These are phyloP conservation scores for Morphnarchus princeps DNA, from an alignment of 2,113 vertebrate genomes.

Conservation along the genomic window DNA sequence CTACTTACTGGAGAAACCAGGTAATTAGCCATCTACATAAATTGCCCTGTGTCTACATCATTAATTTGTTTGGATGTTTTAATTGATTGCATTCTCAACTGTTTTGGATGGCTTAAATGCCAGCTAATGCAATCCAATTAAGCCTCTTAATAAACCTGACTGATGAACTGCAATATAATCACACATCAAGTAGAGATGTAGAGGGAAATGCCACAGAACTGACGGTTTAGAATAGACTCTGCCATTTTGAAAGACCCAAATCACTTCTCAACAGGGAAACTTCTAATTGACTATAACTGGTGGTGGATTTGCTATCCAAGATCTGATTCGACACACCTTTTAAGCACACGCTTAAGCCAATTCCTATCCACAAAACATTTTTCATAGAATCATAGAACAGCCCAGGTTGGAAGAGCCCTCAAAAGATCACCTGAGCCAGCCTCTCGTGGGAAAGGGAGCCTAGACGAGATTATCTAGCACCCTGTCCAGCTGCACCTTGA, in stretches of 20 bases:
- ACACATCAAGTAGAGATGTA: not conserved
- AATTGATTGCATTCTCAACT: conserved; percentile 37
- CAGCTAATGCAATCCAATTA: conserved; percentile 55
- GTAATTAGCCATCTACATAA: conserved; percentile 32
- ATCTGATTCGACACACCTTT: not conserved
- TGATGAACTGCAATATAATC: conserved; percentile 30
- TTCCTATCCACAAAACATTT: not conserved
- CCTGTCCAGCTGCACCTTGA: not conserved
- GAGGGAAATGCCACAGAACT: not conserved
- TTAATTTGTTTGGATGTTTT: conserved; percentile 47
- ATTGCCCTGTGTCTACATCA: conserved; percentile 10
- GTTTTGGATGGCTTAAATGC: conserved; percentile 27
- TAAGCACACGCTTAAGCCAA: not conserved
- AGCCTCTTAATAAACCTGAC: conserved; percentile 47
- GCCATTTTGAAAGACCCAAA: not conserved
- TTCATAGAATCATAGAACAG: too few relatives aligned
- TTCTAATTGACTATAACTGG: not conserved
- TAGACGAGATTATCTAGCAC: not conserved
- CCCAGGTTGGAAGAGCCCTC: not conserved
- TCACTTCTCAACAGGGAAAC: not conserved
- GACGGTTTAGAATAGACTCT: not conserved
- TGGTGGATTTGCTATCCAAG: not conserved
- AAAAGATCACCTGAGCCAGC: not conserved
- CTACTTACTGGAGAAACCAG: not conserved
- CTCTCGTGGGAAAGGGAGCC: not conserved